A percentile compares a stretch with the other conserved stretches of the same genome.
Evolutionary conservation across 2,888 invertebrate genomes (phyloP).

Genomic region (Tanytarsus gracilentus): DNA sequence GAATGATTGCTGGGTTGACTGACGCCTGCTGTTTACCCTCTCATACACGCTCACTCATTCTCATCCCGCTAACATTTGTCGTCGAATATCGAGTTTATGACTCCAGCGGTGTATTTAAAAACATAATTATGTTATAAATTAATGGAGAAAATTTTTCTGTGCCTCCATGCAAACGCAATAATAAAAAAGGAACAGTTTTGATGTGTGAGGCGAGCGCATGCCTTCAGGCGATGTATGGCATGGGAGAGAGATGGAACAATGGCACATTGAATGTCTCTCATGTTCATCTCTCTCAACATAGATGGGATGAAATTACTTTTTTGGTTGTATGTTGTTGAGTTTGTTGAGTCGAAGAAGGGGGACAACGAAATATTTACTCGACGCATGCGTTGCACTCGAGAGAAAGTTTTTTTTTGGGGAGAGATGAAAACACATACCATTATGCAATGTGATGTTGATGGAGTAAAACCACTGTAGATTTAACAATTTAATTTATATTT

Average conservation of each 20-base stretch:
- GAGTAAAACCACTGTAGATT: too few relatives aligned
- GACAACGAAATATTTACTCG: neutral
- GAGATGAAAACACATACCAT: slow-evolving; percentile 6
- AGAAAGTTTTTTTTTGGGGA: slow-evolving; percentile 9
- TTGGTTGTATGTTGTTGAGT: neutral
- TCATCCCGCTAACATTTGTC: neutral
- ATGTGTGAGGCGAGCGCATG: slow-evolving; percentile 25
- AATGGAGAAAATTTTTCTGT: slow-evolving; percentile 5
- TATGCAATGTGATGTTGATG: neutral
- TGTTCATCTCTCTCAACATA: neutral
- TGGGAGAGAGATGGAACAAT: slow-evolving; percentile 10
- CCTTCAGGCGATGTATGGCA: slow-evolving; percentile 15
- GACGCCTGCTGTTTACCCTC: neutral
- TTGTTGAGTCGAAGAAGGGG: too few relatives aligned
- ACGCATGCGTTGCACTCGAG: slow-evolving; percentile 6
- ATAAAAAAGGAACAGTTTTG: too few relatives aligned
- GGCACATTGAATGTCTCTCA: slow-evolving; percentile 11
- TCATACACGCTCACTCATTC: neutral
- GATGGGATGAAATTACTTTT: neutral
- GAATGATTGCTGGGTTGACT: neutral
- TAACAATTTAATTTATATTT: too few relatives aligned
- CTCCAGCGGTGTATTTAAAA: slow-evolving; percentile 9
- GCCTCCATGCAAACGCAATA: neutral
- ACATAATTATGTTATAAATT: slow-evolving; percentile 27
- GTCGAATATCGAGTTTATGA: neutral